Base-by-base conservation (phyloP, 2,113 vertebrate species). In the Otis tarda region DNA sequence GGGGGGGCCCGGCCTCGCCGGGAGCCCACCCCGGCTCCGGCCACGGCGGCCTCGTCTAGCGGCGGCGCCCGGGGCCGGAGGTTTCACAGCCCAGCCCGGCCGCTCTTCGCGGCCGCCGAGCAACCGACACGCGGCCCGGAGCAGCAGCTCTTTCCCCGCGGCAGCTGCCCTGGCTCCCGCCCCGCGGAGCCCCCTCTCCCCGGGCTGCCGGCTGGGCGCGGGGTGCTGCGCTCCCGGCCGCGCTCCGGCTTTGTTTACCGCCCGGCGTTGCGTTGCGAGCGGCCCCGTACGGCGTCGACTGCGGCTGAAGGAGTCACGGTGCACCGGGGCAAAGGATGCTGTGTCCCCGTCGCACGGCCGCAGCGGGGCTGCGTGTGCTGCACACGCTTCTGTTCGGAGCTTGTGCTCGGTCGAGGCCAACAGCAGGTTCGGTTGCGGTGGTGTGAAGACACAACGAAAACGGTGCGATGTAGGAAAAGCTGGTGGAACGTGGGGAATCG, bases 391-490 rank as follows among this genome's bases (percentile, higher is more conserved):
- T 43, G 8, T 1, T 12, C 1, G 50, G 64, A 50, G 21, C 8
- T 56, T 35, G 79, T 3, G 16, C 9, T 56, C 27, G 2, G 27
- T 1, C 23, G 75, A 31, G 76, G 87, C 87, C 70, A 2, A 1
- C 47, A 3, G 20, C 2, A 16, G 43, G 14, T 14, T 4, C 37
- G 4, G 79, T 1, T 11, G 65, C 9, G 63, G 4, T 14, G 2
- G 15, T 14, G 0, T 5, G 21, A 33, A 56, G 27, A 10, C 14
- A 1, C 47, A 5, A 4, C 4, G 13, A 31, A 57, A 63, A 35
- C 0, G 15, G 2, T 24, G 50, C 19, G 43, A 2, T 0, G 0
- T 12, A 5, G 73, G 31, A 50, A 61, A 55, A 71, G 43, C n/a
- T 35, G 50, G 6, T n/a, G 43, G 53, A 52, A 27, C 1, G 1